These are phyloP conservation scores for Habropoda laboriosa DNA, from an alignment of 1,140 invertebrate species.

Conservation along the genomic window DNA sequence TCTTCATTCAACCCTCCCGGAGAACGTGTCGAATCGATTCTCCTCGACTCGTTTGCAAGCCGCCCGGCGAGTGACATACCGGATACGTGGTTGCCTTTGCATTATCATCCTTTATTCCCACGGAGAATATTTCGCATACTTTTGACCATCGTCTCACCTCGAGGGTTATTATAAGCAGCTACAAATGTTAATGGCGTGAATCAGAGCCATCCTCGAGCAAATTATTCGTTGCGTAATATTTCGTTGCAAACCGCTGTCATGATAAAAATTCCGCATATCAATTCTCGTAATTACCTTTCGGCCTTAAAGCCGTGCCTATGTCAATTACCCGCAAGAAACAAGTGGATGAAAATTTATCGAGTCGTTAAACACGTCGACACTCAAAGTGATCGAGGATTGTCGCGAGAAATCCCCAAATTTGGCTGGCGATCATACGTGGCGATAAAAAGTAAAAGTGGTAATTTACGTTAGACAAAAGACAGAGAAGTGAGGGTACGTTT, in stretches of 20 bases:
- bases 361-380: not conserved
- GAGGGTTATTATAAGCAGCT: not conserved
- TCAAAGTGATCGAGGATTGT: no score
- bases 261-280: constrained; percentile 8
- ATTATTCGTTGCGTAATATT: constrained; percentile 25
- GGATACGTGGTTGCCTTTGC: constrained; percentile 39
- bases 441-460: no score
- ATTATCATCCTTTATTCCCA: constrained; percentile 31
- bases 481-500: not conserved
- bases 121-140: not conserved
- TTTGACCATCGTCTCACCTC: not conserved
- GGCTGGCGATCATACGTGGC: not conserved
- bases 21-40: constrained; percentile 69
- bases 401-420: not conserved
- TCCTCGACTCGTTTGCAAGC: constrained; percentile 69
- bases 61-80: constrained; percentile 54
- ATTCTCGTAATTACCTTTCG: constrained; percentile 15
- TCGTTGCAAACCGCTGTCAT: not conserved
- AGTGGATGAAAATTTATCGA: not conserved
- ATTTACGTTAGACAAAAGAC: not conserved
- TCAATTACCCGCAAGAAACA: constrained; percentile 9
- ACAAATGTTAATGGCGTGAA: constrained; percentile 11
- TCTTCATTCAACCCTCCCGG: constrained; percentile 54
- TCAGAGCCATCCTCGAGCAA: constrained; percentile 6
- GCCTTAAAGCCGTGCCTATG: not conserved